phyloP scores from a whole-genome alignment of 2,888 invertebrate species.

The Ypsolopha sequella region DNA sequence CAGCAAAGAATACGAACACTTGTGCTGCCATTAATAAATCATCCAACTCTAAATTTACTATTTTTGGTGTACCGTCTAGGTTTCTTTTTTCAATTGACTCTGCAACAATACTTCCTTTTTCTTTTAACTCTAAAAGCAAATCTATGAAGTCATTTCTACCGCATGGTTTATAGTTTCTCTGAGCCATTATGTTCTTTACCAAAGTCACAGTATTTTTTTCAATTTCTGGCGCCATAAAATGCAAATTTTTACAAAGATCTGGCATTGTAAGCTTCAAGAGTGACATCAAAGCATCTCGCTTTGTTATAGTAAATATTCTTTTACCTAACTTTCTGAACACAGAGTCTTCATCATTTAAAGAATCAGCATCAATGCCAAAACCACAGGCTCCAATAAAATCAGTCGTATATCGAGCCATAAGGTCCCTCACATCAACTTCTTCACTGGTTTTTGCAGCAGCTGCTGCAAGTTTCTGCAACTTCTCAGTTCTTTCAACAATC shows the following conservation, averaged over 20 bases:
- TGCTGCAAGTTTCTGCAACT: constrained; percentile 39
- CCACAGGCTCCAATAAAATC: constrained; percentile 10
- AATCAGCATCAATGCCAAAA: constrained; percentile 23
- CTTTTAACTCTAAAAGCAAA: constrained; percentile 39
- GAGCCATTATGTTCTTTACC: constrained; percentile 32
- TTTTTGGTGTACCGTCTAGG: constrained; percentile 36
- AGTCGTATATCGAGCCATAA: constrained; percentile 56
- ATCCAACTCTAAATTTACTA: constrained; percentile 37
- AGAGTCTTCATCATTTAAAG: constrained; percentile 42
- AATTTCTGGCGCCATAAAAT: constrained; percentile 34
- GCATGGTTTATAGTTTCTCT: constrained; percentile 38
- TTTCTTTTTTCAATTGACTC: constrained; percentile 45
- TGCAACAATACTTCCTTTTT: constrained; percentile 43
- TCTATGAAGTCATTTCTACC: constrained; percentile 56
- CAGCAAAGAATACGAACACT: constrained; percentile 19
- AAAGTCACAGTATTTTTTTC: constrained; percentile 34
- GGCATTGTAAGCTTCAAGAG: constrained; percentile 43
- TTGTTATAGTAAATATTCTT: constrained; percentile 39
- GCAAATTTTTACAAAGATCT: constrained; percentile 36
- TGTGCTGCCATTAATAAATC: constrained; percentile 46
- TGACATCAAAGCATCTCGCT: constrained; percentile 30
- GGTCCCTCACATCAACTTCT: constrained; percentile 42
- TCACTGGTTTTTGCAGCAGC: constrained; percentile 26
- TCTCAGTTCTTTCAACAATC: constrained; percentile 46
- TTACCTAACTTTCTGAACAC: constrained; percentile 46